Base-by-base conservation (phyloP, 2,113 vertebrate genomes). In the Brienomyrus longianalis region DNA sequence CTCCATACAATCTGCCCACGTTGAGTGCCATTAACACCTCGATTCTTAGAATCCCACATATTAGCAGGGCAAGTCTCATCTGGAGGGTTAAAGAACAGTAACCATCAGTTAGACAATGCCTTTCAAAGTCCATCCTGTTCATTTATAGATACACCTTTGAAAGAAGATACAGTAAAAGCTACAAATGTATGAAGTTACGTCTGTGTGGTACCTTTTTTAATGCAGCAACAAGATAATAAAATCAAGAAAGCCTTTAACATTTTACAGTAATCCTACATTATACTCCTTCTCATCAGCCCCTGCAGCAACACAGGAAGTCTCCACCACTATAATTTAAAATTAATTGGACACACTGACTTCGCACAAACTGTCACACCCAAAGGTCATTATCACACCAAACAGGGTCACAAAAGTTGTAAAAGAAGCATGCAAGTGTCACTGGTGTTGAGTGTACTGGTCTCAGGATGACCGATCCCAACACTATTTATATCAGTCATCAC, bases 41-140 rank as follows among this genome's bases (percentile, higher is more conserved):
- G 95, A 91, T 99, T 99, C 95, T 99, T 99, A 92, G 98, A 99
- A 95, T 99, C 98, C 98, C 98, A 99, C 94, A 99, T 97, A 70
- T 99, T 99, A 92, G 98, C 98, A 88, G 97, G 98, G 93, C 96
- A 99, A 92, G 97, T 99, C 94, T 99, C 98, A 97, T 99, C 98
- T 99, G 93, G 54, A 62, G 0, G 51, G 17, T 77, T 89, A 48
- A 84, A 19, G 51, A 35, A 88, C 47, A 70, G 62, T 27, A 51
- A 31, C 23, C 85, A 86, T n/a, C 50, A 54, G 27, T 52, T 3
- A 51, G 8, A 48, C 70, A n/a, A 86, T 35, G 31, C 7, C 43
- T 83, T 45, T 47, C 21, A 21, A 83, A 45, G 83, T 43, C 35
- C 13, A 39, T 8, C 83, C 7, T 84, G 43, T 21, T 8, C 21